A percentile compares a stretch with the other conserved stretches of the same genome.
Conservation (phyloP, 2,797 vertebrate species). For the Numenius phaeopus region DNA sequence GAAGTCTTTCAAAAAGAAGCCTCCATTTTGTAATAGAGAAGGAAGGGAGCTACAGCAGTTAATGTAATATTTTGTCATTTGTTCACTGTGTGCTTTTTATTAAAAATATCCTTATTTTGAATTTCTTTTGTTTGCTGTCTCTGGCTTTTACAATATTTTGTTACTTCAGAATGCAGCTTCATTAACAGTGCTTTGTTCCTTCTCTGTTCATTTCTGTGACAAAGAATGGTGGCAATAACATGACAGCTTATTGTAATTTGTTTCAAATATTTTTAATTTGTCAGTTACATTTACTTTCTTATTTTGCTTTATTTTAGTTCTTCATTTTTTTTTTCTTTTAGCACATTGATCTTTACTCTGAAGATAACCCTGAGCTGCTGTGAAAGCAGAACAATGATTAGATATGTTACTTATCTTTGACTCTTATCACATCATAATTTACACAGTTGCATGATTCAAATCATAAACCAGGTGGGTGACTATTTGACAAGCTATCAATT, state of each 20-base stretch:
- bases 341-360: conserved; percentile 81
- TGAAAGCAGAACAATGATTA: conserved; percentile 76
- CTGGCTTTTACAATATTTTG: conserved; percentile 25
- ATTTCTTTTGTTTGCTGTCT: conserved; percentile 56
- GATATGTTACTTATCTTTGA: conserved; percentile 77
- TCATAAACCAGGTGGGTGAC: conserved; percentile 83
- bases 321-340: conserved; percentile 83
- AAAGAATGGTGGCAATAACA: conserved; percentile 16
- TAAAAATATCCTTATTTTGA: conserved; percentile 31
- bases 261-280: conserved; percentile 50
- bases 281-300: conserved; percentile 70
- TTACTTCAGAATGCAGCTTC: conserved; percentile 29
- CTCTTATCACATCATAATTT: conserved; percentile 77
- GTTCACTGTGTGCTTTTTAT: conserved; percentile 53
- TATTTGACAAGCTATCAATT: conserved; percentile 68
- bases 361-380: conserved; percentile 76
- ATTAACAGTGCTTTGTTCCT: conserved; percentile 48
- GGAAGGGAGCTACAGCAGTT: background rate
- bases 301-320: conserved; percentile 82
- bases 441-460: conserved; percentile 80
- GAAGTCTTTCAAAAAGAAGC: background rate
- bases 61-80: conserved; percentile 21
- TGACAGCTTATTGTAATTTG: conserved; percentile 42
- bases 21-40: background rate
- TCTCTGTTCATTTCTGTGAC: conserved; percentile 36